Conservation (phyloP, 2,888 invertebrate genomes). For the Cerastoderma edule region DNA sequence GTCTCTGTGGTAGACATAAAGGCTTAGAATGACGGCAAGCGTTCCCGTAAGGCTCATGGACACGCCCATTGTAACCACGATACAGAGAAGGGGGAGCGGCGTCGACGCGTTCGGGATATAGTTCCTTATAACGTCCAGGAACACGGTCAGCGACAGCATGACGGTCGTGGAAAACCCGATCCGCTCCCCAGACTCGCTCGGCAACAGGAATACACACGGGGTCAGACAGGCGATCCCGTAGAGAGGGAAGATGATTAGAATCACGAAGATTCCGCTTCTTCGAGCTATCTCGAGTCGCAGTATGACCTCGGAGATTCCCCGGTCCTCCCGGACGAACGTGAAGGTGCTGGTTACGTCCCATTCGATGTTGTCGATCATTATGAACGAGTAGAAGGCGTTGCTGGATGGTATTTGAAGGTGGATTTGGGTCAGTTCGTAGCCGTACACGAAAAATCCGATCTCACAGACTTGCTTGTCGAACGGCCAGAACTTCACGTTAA, state of each 20-base stretch:
- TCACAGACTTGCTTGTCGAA: slow-evolving; percentile 10
- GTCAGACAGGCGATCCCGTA: slow-evolving; percentile 6
- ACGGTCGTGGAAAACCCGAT: slow-evolving; percentile 26
- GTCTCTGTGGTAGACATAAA: slow-evolving; percentile 5
- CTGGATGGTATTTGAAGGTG: not conserved
- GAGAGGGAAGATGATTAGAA: slow-evolving; percentile 18
- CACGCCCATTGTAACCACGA: slow-evolving; percentile 5
- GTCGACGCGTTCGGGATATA: slow-evolving; percentile 25
- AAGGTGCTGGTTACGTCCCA: slow-evolving; percentile 6
- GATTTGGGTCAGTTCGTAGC: not conserved
- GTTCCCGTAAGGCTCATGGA: slow-evolving; percentile 10
- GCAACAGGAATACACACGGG: slow-evolving; percentile 22
- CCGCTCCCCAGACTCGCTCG: slow-evolving; percentile 29
- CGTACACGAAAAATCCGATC: slow-evolving; percentile 7
- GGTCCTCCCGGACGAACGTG: not conserved
- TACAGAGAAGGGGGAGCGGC: slow-evolving; percentile 23
- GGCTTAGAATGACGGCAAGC: slow-evolving; percentile 11
- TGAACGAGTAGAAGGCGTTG: not conserved
- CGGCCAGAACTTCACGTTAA: slow-evolving; percentile 39
- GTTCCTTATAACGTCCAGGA: slow-evolving; percentile 22
- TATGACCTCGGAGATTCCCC: not conserved
- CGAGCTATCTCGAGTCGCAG: slow-evolving; percentile 8
- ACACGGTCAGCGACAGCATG: slow-evolving; percentile 23
- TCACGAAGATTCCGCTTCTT: slow-evolving; percentile 9
- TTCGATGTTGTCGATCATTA: slow-evolving; percentile 6